These are phyloP conservation scores for Caenorhabditis sp. DNA, from an alignment of 2,888 invertebrate genomes.

Conservation along the genomic window DNA sequence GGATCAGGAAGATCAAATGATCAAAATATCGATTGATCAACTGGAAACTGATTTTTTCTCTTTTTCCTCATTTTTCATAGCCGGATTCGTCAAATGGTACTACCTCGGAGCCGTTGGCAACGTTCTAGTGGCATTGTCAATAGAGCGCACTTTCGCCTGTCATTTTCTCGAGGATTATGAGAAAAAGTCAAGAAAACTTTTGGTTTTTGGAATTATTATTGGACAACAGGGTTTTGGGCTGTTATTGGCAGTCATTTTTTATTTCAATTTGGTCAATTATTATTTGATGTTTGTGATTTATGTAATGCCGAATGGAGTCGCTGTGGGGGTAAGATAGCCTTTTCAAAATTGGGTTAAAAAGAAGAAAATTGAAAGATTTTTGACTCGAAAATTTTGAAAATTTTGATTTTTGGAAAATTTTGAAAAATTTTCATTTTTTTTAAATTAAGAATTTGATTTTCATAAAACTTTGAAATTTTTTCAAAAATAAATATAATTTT, in stretches of 20 bases:
- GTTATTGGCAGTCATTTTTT: too few relatives aligned
- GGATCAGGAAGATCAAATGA: slow-evolving; percentile 19
- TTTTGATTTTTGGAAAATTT: not conserved
- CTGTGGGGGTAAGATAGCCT: too few relatives aligned
- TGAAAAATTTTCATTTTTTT: too few relatives aligned
- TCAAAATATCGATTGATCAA: not conserved
- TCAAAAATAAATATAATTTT: too few relatives aligned
- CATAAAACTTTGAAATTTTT: too few relatives aligned
- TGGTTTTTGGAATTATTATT: too few relatives aligned
- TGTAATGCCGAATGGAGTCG: not conserved
- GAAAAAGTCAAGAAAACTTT: slow-evolving; percentile 16
- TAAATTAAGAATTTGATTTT: too few relatives aligned
- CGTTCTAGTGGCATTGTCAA: slow-evolving; percentile 20
- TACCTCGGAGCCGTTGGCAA: slow-evolving; percentile 26
- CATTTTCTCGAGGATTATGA: slow-evolving; percentile 42
- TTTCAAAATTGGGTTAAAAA: too few relatives aligned
- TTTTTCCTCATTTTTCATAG: slow-evolving; percentile 3
- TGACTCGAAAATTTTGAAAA: not conserved
- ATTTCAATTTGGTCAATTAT: too few relatives aligned
- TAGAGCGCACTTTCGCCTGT: slow-evolving; percentile 31
- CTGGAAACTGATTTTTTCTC: slow-evolving; percentile 1
- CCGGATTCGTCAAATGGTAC: slow-evolving; percentile 43
- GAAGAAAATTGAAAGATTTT: too few relatives aligned
- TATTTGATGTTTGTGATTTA: too few relatives aligned
- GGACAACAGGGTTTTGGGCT: too few relatives aligned